Conservation (phyloP, 1,140 invertebrate species). For the Adoxophyes honmai region DNA sequence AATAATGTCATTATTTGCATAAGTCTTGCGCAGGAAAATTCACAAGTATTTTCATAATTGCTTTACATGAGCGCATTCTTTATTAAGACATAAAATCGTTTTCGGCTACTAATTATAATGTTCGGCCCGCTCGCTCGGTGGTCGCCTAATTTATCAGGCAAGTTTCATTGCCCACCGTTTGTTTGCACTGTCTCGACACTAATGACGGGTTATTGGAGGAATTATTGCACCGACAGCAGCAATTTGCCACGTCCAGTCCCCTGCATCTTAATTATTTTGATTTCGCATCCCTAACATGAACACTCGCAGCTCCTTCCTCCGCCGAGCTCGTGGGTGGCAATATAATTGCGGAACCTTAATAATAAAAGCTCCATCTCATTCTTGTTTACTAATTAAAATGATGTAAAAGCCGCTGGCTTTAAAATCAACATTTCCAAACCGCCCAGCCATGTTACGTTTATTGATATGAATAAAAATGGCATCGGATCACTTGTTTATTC, state of each 20-base stretch:
- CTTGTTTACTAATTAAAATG: constrained; percentile 4
- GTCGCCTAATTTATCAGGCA: constrained; percentile 45
- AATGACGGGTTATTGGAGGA: constrained; percentile 48
- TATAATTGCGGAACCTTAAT: not conserved
- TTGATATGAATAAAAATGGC: constrained; percentile 10
- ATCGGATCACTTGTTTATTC: constrained; percentile 2
- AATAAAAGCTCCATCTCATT: not conserved
- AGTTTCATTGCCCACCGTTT: constrained; percentile 42
- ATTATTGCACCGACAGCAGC: constrained; percentile 46
- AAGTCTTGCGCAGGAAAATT: no score
- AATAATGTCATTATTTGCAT: no score
- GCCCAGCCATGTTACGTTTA: constrained; percentile 18
- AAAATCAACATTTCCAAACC: not conserved
- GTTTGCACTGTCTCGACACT: constrained; percentile 56
- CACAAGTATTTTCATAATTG: no score
- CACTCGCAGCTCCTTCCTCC: not conserved
- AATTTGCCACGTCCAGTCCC: constrained; percentile 48
- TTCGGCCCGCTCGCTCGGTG: constrained; percentile 24
- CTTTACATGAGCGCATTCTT: no score
- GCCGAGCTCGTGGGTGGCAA: not conserved
- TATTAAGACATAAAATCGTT: no score
- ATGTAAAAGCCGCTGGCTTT: not conserved
- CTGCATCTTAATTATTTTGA: constrained; percentile 45
- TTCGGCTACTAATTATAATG: no score
- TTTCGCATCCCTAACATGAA: not conserved